phyloP scores from a whole-genome alignment of 64 coral and sea anemone species.

The Montipora efflorescens region DNA sequence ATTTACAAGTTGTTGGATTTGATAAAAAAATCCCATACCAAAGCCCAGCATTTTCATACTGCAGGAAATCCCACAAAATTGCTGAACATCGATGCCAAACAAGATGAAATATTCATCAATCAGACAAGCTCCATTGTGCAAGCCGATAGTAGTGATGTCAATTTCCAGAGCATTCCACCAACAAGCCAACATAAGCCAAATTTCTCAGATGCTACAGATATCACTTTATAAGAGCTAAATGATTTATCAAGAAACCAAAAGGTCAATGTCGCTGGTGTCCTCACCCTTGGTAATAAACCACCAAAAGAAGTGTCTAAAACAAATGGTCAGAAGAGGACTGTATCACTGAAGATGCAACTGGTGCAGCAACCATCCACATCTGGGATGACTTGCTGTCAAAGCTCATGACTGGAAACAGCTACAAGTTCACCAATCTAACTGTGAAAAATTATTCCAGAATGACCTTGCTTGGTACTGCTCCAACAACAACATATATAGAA shows the following conservation, averaged over 20 bases:
- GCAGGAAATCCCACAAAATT: background rate
- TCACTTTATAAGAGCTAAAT: no score
- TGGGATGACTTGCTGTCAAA: conserved; percentile 58
- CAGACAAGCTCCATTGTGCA: background rate
- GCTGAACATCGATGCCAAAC: background rate
- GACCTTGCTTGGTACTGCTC: conserved; percentile 52
- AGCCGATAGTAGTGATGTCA: background rate
- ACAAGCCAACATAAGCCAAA: no score
- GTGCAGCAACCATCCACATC: conserved; percentile 42
- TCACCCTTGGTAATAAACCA: conserved; percentile 50
- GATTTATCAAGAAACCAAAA: conserved; percentile 55
- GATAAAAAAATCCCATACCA: background rate
- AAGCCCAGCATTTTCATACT: background rate
- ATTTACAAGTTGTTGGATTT: no score
- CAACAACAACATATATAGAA: conserved; percentile 45
- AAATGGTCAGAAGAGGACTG: conserved; percentile 62
- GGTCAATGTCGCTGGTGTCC: conserved; percentile 55
- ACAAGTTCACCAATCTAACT: conserved; percentile 42
- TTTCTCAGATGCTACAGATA: no score
- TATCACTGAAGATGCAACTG: conserved; percentile 59
- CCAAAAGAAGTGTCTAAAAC: conserved; percentile 61
- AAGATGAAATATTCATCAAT: background rate
- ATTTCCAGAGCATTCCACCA: background rate
- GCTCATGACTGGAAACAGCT: conserved; percentile 39
- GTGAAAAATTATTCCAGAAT: conserved; percentile 68